phyloP scores from a whole-genome alignment of 2,113 vertebrate genomes.

The Setophaga petechia region DNA sequence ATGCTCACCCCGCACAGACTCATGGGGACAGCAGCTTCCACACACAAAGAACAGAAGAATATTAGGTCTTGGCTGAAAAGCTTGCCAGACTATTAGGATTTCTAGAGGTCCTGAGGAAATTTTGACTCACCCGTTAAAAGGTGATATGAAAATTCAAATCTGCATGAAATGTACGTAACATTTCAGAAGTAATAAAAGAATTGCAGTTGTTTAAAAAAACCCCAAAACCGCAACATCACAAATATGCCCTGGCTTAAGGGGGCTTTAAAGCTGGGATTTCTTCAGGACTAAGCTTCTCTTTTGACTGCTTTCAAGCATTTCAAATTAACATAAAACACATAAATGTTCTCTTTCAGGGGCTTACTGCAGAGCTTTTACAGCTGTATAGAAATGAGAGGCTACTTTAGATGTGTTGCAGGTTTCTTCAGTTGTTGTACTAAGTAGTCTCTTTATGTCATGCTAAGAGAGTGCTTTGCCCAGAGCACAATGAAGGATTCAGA shows the following conservation, averaged over 20 bases:
- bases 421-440: conserved; percentile 19
- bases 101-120: neutral
- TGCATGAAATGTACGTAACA: neutral
- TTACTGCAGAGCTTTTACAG: conserved; percentile 61
- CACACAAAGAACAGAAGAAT: neutral
- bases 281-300: conserved; percentile 45
- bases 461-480: neutral
- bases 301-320: conserved; percentile 60
- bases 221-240: neutral
- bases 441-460: neutral
- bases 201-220: neutral
- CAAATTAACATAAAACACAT: conserved; percentile 57
- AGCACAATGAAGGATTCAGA: neutral
- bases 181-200: conserved; percentile 34
- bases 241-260: conserved; percentile 39
- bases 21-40: neutral
- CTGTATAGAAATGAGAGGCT: conserved; percentile 52
- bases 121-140: neutral
- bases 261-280: conserved; percentile 51
- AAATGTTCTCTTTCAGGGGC: conserved; percentile 49
- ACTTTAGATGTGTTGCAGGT: conserved; percentile 33
- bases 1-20: neutral
- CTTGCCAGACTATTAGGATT: neutral
- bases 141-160: neutral
- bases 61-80: neutral